Conservation (phyloP, 2,797 vertebrate species). For the Falco biarmicus region DNA sequence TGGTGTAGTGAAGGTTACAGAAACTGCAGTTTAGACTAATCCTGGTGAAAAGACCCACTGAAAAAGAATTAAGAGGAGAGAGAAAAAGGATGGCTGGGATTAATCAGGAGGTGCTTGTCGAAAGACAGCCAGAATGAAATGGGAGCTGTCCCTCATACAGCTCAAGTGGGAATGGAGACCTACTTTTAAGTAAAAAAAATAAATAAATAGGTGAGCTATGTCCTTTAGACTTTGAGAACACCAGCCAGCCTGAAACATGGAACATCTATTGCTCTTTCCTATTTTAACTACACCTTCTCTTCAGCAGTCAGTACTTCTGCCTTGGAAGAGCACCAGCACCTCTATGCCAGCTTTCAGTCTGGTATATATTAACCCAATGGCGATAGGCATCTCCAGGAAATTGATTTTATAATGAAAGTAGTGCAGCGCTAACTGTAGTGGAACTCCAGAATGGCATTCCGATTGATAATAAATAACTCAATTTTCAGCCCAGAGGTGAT, state of each 20-base stretch:
- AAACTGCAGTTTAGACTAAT: not conserved
- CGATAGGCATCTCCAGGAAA: conserved; percentile 59
- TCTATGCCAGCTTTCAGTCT: not conserved
- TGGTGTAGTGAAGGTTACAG: not conserved
- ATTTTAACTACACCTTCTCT: conserved; percentile 23
- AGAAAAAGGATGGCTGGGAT: not conserved
- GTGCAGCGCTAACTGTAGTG: not conserved
- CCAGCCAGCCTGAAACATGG: not conserved
- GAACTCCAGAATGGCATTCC: conserved; percentile 24
- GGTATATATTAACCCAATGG: conserved; percentile 21
- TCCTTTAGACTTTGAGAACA: not conserved
- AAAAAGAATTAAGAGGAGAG: not conserved
- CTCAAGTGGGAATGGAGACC: not conserved
- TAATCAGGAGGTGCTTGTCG: not conserved
- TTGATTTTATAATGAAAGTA: conserved; percentile 61
- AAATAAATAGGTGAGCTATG: not conserved
- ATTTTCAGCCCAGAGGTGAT: conserved; percentile 27
- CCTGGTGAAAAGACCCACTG: not conserved
- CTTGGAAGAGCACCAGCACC: conserved; percentile 30
- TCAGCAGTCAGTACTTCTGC: conserved; percentile 14
- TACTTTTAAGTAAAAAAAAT: not conserved
- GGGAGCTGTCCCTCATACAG: not conserved
- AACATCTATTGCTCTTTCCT: conserved; percentile 8
- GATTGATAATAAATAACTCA: conserved; percentile 50
- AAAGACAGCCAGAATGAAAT: not conserved